These are phyloP conservation scores for Pardosa pseudoannulata DNA, from an alignment of 2,888 invertebrate species.

Conservation along the genomic window DNA sequence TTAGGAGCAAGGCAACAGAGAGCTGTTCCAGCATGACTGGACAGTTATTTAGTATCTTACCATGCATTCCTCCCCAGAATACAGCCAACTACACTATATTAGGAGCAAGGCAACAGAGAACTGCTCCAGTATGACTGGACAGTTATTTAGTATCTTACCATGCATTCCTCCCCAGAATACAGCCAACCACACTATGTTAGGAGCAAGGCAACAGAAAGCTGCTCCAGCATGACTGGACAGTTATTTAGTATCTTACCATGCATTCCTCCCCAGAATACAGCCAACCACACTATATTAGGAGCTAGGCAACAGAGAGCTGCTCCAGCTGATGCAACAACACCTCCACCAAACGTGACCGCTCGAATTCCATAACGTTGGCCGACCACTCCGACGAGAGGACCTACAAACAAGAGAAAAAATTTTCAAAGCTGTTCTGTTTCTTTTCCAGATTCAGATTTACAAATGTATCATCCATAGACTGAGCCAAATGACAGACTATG, in stretches of 20 bases:
- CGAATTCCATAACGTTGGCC: constrained; percentile 31
- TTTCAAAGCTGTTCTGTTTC: background rate
- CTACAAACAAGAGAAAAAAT: no score
- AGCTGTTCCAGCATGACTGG: no score
- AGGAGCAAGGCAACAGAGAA: constrained; percentile 35
- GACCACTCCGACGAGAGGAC: constrained; percentile 42
- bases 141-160: no score
- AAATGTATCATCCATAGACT: no score
- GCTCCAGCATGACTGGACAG: no score
- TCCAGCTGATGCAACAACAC: constrained; percentile 34
- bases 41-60: no score
- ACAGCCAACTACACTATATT: constrained; percentile 41
- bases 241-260: constrained; percentile 53
- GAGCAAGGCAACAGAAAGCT: constrained; percentile 29
- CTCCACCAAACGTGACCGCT: constrained; percentile 35
- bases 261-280: constrained; percentile 52
- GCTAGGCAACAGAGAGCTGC: constrained; percentile 32
- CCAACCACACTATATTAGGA: constrained; percentile 35
- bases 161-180: constrained; percentile 56
- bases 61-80: constrained; percentile 54
- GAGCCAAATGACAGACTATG: no score
- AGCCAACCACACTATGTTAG: constrained; percentile 39
- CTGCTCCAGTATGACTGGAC: no score
- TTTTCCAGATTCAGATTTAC: background rate
- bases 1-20: no score